phyloP scores from a whole-genome alignment of 2,888 invertebrate species.

The Caenorhabditis sp. region DNA sequence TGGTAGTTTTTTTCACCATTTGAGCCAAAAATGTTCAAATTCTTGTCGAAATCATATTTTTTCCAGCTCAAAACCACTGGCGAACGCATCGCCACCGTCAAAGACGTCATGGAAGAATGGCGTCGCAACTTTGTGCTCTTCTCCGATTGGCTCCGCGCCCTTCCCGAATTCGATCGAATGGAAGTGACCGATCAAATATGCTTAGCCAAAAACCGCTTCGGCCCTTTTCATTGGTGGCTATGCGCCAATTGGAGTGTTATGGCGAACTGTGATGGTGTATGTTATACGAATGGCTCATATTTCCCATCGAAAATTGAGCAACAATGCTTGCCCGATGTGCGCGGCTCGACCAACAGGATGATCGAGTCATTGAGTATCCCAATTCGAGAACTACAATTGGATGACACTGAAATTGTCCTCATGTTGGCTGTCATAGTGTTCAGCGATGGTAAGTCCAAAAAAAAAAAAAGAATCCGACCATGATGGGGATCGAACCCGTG shows the following conservation, averaged over 20 bases:
- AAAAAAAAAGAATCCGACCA: no score
- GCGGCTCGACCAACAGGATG: conserved; percentile 50
- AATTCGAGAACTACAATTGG: conserved; percentile 52
- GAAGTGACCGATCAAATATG: conserved; percentile 47
- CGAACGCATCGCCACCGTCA: conserved; percentile 46
- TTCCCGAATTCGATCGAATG: conserved; percentile 60
- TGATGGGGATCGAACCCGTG: no score
- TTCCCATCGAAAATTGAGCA: conserved; percentile 49
- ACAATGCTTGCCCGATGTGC: conserved; percentile 57
- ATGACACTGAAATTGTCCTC: conserved; percentile 56
- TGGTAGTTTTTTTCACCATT: no score
- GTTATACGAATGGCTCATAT: conserved; percentile 66
- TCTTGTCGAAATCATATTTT: background rate
- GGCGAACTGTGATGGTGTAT: conserved; percentile 60
- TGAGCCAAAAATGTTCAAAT: no score
- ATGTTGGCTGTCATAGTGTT: conserved; percentile 58
- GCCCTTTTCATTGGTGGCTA: conserved; percentile 67
- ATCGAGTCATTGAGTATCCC: conserved; percentile 55
- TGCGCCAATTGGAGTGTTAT: conserved; percentile 60
- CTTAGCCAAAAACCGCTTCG: conserved; percentile 61
- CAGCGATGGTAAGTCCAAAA: conserved; percentile 51
- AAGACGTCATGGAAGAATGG: conserved; percentile 65
- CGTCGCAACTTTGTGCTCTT: conserved; percentile 60
- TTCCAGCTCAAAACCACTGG: conserved; percentile 55
- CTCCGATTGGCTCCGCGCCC: conserved; percentile 60